phyloP scores from a whole-genome alignment of 2,888 invertebrate genomes.

The Graphium colonna region DNA sequence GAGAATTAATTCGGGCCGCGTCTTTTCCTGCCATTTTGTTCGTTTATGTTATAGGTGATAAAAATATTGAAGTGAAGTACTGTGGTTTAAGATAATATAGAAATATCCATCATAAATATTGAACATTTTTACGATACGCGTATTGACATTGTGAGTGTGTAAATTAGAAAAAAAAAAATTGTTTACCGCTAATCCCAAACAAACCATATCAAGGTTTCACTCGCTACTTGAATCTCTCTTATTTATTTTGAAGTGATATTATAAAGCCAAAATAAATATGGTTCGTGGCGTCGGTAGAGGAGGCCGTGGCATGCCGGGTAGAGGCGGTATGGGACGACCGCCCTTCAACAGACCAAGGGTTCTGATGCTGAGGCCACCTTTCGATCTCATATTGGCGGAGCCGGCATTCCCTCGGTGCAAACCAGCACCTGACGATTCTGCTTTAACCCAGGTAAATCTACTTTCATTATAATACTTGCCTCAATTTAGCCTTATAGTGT shows the following conservation, averaged over 20 bases:
- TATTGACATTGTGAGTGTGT: neutral
- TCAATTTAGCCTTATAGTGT: no score
- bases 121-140: neutral
- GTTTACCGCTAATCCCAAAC: neutral
- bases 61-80: neutral
- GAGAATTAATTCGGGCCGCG: neutral
- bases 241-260: neutral
- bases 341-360: conserved; percentile 68
- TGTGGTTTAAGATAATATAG: neutral
- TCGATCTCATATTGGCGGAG: conserved; percentile 93
- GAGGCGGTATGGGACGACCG: conserved; percentile 81
- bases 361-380: conserved; percentile 85
- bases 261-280: conserved; percentile 68
- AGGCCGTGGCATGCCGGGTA: conserved; percentile 83
- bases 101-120: neutral
- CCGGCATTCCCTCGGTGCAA: conserved; percentile 91
- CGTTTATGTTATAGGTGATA: neutral
- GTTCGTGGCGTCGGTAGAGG: conserved; percentile 85
- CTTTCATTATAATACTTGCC: no score
- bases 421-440: conserved; percentile 90
- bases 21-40: neutral
- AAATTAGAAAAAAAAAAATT: neutral
- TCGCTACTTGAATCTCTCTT: neutral
- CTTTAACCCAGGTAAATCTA: conserved; percentile 89
- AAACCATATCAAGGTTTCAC: neutral